Conservation (phyloP, 2,113 vertebrate genomes). For the Campylomormyrus tamandua region DNA sequence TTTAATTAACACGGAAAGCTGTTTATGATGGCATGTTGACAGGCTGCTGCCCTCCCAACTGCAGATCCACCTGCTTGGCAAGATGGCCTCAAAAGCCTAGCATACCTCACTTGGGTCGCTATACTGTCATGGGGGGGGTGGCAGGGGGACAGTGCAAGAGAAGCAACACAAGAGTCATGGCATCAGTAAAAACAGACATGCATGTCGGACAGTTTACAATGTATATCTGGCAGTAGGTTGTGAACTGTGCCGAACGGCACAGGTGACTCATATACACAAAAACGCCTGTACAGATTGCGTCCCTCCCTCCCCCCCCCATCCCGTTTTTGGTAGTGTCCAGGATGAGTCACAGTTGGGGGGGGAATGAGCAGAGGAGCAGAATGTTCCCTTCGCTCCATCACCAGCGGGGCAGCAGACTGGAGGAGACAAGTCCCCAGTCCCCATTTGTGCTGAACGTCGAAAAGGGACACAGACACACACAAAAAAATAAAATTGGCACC, state of each 20-base stretch:
- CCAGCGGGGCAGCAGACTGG: constrained; percentile 53
- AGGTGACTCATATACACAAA: constrained; percentile 47
- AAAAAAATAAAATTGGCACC: constrained; percentile 26
- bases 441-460: constrained; percentile 22
- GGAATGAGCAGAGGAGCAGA: constrained; percentile 27
- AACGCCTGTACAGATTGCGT: constrained; percentile 37
- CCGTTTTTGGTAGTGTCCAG: constrained; percentile 17
- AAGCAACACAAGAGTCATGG: constrained; percentile 19
- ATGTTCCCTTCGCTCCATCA: constrained; percentile 33
- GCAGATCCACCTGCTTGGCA: background rate
- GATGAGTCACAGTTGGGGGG: constrained; percentile 29
- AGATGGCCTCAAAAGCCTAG: background rate
- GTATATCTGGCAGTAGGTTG: constrained; percentile 49
- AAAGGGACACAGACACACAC: background rate
- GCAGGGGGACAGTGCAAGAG: background rate
- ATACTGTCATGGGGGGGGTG: background rate
- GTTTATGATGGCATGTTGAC: background rate
- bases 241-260: constrained; percentile 30
- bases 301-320: constrained; percentile 18
- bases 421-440: constrained; percentile 44
- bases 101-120: background rate
- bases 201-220: constrained; percentile 43
- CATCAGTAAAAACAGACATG: constrained; percentile 42
- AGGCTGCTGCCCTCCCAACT: background rate
- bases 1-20: constrained; percentile 22